phyloP scores from a whole-genome alignment of 1,140 invertebrate species.

The Aphis craccivora region DNA sequence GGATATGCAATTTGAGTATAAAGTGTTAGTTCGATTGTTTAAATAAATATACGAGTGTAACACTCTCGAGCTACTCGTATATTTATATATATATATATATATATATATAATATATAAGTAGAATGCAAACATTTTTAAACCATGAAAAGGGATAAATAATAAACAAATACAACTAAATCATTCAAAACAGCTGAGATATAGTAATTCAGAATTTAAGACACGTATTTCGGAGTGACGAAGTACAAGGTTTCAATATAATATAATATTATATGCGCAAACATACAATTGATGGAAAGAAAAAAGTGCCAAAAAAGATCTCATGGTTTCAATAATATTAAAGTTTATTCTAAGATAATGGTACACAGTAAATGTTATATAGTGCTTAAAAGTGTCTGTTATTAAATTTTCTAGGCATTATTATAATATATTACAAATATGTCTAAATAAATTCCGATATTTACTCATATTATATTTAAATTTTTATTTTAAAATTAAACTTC shows the following conservation, averaged over 20 bases:
- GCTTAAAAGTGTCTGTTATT: not conserved
- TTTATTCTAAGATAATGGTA: not conserved
- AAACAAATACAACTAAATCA: not conserved
- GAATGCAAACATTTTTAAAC: slow-evolving; percentile 11
- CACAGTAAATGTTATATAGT: not conserved
- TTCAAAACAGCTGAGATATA: not conserved
- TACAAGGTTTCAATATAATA: not conserved
- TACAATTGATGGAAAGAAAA: not conserved
- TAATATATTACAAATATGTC: no score
- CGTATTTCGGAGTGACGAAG: not conserved
- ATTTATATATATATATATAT: no score
- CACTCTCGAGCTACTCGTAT: not conserved
- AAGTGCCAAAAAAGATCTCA: not conserved
- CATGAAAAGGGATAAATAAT: not conserved
- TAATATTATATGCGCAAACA: not conserved
- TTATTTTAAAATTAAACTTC: not conserved
- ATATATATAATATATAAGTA: not conserved
- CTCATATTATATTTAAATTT: not conserved
- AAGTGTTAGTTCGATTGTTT: not conserved
- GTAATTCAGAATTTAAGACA: not conserved
- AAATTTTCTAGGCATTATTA: not conserved
- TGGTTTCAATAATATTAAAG: not conserved
- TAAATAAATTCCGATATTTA: not conserved
- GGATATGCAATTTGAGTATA: not conserved
- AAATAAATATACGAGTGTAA: not conserved